Evolutionary conservation across 2,797 vertebrate genomes (phyloP), one percentile per base, ranked within the genome.

Genomic region (Amniataba percoides): DNA sequence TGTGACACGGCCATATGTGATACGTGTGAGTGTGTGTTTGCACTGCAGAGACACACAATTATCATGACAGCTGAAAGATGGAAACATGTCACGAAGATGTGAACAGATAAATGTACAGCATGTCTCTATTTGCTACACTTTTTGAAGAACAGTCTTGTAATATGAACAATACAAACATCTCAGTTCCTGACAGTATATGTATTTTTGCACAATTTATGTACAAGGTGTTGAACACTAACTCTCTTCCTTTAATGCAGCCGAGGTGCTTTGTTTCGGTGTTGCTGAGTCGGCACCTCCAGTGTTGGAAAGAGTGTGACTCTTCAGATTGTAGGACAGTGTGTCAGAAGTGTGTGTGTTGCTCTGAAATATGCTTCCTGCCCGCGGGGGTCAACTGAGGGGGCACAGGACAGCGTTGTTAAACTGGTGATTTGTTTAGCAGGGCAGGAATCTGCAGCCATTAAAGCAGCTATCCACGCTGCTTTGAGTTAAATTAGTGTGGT

Each of bases 311-410:
- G 43, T 57, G 27, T 46, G 53, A n/a, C 65, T 42, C 34, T 11
- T 15, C 49, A 31, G 36, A 45, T 14, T 21, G 45, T 12, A 40
- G 46, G 31, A 39, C 10, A 43, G 48, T 1, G 0, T 1, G 19
- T 27, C 0, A 8, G 59, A 56, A 45, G 65, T 61, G 49, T 60
- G 31, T 72, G 68, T 69, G 60, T 82, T 23, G 12, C 6, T 15
- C 42, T 64, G 58, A 72, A 59, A 63, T 23, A 74, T n/a, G 27
- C 68, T 69, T 80, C 74, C 71, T 81, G 48, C 67, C 64, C 14
- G 5, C 15, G 27, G 67, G 25, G 42, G 3, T 68, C 16, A 56
- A 15, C 23, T 53, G 25, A 45, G 21, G 36, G 21, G 23, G n/a
- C n/a, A n/a, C n/a, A 52, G 52, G 65, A 74, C 64, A 83, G 83